A percentile compares a stretch with the other conserved stretches of the same genome.
Evolutionary conservation across 2,888 invertebrate species (phyloP).

Genomic region (Ceriagrion tenellum): DNA sequence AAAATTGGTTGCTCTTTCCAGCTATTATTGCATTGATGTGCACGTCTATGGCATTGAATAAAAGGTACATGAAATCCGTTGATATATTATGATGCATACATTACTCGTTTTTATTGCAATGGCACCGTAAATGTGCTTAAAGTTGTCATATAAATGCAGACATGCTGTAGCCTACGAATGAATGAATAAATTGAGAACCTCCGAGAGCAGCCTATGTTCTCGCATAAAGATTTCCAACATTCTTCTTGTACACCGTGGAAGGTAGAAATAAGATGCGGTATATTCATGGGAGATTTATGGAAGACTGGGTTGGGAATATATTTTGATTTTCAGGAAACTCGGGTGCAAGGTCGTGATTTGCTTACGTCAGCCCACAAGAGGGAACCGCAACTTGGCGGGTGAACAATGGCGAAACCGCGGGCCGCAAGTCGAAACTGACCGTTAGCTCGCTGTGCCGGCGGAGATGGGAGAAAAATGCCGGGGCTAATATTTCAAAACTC

Average conservation of each 20-base stretch:
- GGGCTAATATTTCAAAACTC: constrained; percentile 20
- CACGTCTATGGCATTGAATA: no score
- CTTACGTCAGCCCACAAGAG: not conserved
- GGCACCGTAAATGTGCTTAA: no score
- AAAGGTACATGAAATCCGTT: no score
- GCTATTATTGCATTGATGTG: no score
- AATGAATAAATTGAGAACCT: no score
- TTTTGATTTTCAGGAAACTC: not conserved
- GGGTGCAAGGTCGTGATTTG: constrained; percentile 6
- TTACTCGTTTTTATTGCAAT: no score
- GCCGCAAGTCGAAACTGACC: not conserved
- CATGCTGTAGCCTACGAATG: no score
- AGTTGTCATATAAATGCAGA: no score
- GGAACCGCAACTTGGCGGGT: not conserved
- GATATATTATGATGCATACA: no score
- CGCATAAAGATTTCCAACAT: no score
- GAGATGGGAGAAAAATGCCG: not conserved
- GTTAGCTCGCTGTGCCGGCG: not conserved
- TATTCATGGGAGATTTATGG: not conserved
- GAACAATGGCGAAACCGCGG: not conserved
- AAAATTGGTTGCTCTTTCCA: no score
- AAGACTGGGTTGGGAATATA: not conserved
- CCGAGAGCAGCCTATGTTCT: no score
- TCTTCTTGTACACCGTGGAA: not conserved
- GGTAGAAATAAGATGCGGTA: not conserved